phyloP scores from a whole-genome alignment of 2,113 vertebrate species.

The Sceloporus tristichus region DNA sequence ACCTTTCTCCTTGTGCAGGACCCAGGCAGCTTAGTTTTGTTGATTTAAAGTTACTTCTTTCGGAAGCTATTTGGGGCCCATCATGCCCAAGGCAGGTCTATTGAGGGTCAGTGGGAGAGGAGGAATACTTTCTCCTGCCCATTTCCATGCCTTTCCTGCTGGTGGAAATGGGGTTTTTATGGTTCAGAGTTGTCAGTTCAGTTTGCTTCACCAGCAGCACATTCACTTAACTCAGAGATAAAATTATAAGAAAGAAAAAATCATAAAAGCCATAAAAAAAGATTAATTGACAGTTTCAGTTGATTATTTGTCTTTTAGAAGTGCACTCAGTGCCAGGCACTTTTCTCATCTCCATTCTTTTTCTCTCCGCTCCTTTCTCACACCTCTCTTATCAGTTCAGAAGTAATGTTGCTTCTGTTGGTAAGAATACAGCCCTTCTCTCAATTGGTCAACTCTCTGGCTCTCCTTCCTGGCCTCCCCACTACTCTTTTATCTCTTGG shows the following conservation, averaged over 20 bases:
- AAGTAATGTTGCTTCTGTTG: fast-evolving
- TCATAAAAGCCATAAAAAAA: slow-evolving; percentile 12
- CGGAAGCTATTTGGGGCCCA: slow-evolving; percentile 5
- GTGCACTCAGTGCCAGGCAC: fast-evolving
- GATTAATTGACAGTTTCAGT: not conserved
- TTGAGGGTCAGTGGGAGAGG: not conserved
- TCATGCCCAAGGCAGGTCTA: too few relatives aligned
- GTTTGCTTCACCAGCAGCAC: not conserved
- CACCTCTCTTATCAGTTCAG: fast-evolving
- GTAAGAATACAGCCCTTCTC: not conserved
- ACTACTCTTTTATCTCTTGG: not conserved
- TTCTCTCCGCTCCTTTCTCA: fast-evolving
- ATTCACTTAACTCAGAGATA: fast-evolving
- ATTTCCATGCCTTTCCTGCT: fast-evolving
- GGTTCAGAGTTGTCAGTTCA: fast-evolving
- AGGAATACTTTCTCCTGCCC: too few relatives aligned
- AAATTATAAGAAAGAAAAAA: slow-evolving; percentile 6
- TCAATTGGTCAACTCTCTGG: not conserved
- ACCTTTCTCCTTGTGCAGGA: too few relatives aligned
- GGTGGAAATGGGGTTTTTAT: fast-evolving
- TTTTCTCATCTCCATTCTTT: not conserved
- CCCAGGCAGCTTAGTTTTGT: too few relatives aligned
- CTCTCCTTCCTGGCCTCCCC: slow-evolving; percentile 8
- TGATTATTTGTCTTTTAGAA: not conserved
- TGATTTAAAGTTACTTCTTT: too few relatives aligned